Percentiles rank a stretch among this genome's conserved stretches.
Evolutionary conservation across 1,140 invertebrate species (phyloP).

Genomic region (Heterodera carotae): DNA sequence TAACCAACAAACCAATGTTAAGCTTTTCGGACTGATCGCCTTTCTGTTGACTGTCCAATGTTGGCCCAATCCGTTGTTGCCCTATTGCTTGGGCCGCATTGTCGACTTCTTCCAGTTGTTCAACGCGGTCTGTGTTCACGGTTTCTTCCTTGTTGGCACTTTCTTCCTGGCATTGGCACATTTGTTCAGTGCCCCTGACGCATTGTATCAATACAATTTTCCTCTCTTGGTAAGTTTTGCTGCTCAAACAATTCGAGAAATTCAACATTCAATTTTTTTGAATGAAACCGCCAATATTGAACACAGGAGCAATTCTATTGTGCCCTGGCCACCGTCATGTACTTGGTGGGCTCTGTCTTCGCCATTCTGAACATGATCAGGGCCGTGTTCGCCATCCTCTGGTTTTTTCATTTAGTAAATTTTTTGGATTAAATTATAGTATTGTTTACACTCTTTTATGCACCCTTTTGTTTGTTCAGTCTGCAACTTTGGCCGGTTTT

Average conservation of each 20-base stretch:
- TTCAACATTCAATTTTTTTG: background rate
- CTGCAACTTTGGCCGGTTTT: slow-evolving; percentile 23
- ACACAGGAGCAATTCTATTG: slow-evolving; percentile 37
- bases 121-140: slow-evolving; percentile 39
- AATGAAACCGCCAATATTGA: slow-evolving; percentile 2
- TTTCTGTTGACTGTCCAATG: slow-evolving; percentile 33
- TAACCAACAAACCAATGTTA: background rate
- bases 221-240: slow-evolving; percentile 22
- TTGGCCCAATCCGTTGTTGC: slow-evolving; percentile 19
- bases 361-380: slow-evolving; percentile 22
- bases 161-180: slow-evolving; percentile 25
- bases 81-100: slow-evolving; percentile 21
- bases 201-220: slow-evolving; percentile 39
- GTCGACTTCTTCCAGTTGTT: slow-evolving; percentile 36
- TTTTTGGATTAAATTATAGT: slow-evolving; percentile 12
- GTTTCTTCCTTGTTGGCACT: slow-evolving; percentile 30
- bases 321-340: slow-evolving; percentile 29
- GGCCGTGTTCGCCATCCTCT: slow-evolving; percentile 25
- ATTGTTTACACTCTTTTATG: background rate
- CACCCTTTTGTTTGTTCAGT: too few relatives aligned
- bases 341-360: slow-evolving; percentile 24
- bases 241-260: too few relatives aligned
- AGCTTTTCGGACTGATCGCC: slow-evolving; percentile 24
- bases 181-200: slow-evolving; percentile 39
- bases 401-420: slow-evolving; percentile 39